These are phyloP conservation scores for Acipenser oxyrinchus DNA, from an alignment of 2,797 vertebrate species.

Conservation along the genomic window DNA sequence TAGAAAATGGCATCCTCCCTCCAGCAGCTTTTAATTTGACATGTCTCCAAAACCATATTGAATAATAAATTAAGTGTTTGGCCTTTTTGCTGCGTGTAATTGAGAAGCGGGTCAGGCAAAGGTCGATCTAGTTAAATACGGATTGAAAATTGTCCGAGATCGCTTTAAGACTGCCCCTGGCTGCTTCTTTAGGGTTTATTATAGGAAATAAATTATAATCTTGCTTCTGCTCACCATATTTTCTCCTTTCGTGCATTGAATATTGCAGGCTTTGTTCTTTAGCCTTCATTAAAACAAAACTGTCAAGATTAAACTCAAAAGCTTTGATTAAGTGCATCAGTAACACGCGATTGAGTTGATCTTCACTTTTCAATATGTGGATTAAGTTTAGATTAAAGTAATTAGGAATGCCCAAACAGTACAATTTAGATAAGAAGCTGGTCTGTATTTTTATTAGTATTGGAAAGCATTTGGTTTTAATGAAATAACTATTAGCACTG, in stretches of 20 bases:
- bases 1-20: slow-evolving; percentile 4
- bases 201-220: not conserved
- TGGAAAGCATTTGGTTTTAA: too few relatives aligned
- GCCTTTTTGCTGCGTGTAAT: slow-evolving; percentile 14
- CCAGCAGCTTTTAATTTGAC: not conserved
- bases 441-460: too few relatives aligned
- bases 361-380: not conserved
- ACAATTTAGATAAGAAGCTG: too few relatives aligned
- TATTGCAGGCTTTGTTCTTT: too few relatives aligned
- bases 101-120: slow-evolving; percentile 8
- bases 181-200: not conserved
- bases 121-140: slow-evolving; percentile 18
- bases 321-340: not conserved
- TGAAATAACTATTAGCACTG: too few relatives aligned
- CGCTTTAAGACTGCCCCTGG: slow-evolving; percentile 2
- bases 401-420: too few relatives aligned
- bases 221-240: too few relatives aligned
- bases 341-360: not conserved
- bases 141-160: slow-evolving; percentile 12
- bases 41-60: slow-evolving; percentile 7
- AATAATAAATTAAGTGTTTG: slow-evolving; percentile 8
- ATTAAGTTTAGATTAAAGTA: not conserved
- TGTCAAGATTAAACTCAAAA: not conserved
- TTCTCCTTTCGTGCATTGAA: too few relatives aligned
- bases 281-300: too few relatives aligned